Evolutionary conservation across 2,797 vertebrate genomes (phyloP), one percentile per base, ranked within the genome.

Genomic region (Dendrocincla tyrannina): DNA sequence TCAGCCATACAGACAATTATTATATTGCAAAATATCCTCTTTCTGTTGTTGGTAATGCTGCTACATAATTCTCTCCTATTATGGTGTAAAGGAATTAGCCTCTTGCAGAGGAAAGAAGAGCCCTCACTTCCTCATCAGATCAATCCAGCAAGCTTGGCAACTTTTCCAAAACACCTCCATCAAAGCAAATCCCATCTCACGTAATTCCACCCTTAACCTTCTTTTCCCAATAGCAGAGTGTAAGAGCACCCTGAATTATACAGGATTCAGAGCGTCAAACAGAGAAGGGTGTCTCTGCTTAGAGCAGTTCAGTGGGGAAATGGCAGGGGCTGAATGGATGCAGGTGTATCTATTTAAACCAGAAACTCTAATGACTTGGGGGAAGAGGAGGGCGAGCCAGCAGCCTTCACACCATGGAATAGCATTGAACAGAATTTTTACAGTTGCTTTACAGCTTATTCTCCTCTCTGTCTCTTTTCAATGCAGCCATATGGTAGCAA

Each of bases 1-100:
- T 97, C 91, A 96, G 95, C 91, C 79, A 81, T 87, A 96, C 93
- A 96, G 97, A 92, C 95, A 95, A 95, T 96, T 93, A 97, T 93
- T 96, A 86, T 93, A 96, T 90, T 96, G 88, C 96, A 96, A 97
- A 97, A 97, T 75, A 89, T 76, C 86, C 67, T 91, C 79, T 88
- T 96, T 90, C 82, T 94, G 53, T 79, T 93, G 63, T 11, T 95
- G 72, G 24, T 76, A 42, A 50, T 85, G 73, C 84, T 88, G 68
- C 87, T 92, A 81, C 37, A 41, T 5, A 41, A 90, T 66, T 88
- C 27, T 72, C 58, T 89, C 39, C 66, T 85, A 52, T 69, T 58
- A 64, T 56, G 33, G 28, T 52, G 35, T n/a, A 33, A 94, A 80
- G 33, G 79, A 95, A 92, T 90, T 82, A 90, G 24, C 46, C n/a